These are phyloP conservation scores for Takifugu ocellatus DNA, from an alignment of 2,797 vertebrate species.

Conservation along the genomic window DNA sequence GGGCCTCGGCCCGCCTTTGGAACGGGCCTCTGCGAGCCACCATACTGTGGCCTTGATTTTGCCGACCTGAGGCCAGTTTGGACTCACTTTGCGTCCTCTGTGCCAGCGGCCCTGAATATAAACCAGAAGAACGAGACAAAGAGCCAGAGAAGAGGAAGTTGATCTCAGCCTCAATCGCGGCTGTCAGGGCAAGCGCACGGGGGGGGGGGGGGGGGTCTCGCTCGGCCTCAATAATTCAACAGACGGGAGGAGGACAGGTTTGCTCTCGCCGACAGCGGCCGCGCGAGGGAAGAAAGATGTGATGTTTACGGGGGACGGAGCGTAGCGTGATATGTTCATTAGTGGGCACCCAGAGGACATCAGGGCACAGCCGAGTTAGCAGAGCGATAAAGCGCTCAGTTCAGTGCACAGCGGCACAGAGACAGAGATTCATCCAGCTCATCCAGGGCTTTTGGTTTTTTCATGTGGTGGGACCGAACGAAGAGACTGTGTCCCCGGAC, in stretches of 20 bases:
- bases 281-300: not conserved
- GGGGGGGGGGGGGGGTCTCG: too few relatives aligned
- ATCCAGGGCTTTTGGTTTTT: too few relatives aligned
- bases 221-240: conserved; percentile 45
- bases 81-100: too few relatives aligned
- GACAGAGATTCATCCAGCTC: conserved; percentile 31
- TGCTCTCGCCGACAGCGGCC: not conserved
- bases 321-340: conserved; percentile 55
- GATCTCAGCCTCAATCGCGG: conserved; percentile 26
- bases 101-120: too few relatives aligned
- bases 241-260: not conserved
- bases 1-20: too few relatives aligned
- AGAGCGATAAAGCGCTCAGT: conserved; percentile 41
- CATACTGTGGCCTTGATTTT: too few relatives aligned
- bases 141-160: conserved; percentile 13
- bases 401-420: conserved; percentile 20
- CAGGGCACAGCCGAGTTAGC: conserved; percentile 64
- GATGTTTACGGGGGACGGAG: conserved; percentile 14
- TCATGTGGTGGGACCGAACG: conserved; percentile 1
- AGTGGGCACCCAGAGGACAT: conserved; percentile 51
- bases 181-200: conserved; percentile 15
- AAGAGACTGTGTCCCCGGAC: not conserved
- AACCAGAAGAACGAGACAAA: conserved; percentile 8
- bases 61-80: too few relatives aligned
- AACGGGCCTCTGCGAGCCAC: too few relatives aligned